phyloP scores from a whole-genome alignment of 2,797 vertebrate genomes.

The Chloroceryle inda region DNA sequence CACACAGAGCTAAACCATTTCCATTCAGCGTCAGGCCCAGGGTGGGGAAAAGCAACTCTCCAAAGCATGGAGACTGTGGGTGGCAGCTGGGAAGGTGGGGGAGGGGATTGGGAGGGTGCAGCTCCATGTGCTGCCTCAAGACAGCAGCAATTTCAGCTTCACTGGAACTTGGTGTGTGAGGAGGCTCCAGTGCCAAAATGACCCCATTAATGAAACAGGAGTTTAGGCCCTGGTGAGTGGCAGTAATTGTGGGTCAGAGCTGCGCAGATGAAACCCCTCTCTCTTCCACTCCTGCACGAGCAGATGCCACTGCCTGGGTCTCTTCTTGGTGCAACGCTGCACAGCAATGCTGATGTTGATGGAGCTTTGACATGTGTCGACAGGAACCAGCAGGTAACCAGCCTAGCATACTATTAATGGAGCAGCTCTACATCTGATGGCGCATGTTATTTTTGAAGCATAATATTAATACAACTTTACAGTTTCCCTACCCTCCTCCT shows the following conservation, averaged over 20 bases:
- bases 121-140: not conserved
- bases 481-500: not conserved
- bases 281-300: not conserved
- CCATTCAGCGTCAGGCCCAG: not conserved
- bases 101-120: not conserved
- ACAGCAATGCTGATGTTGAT: not conserved
- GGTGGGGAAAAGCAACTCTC: not conserved
- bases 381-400: not conserved
- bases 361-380: not conserved
- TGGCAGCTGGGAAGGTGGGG: not conserved
- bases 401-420: not conserved
- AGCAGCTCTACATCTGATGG: accelerated
- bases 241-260: not conserved
- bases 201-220: accelerated
- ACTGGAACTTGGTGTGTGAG: not conserved
- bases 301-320: not conserved
- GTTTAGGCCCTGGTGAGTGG: not conserved
- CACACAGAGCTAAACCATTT: constrained; percentile 56
- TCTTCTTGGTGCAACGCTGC: not conserved
- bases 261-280: not conserved
- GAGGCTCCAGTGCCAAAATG: accelerated
- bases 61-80: not conserved
- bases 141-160: not conserved
- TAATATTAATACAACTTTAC: not conserved
- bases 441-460: not conserved